phyloP scores from a whole-genome alignment of 2,797 vertebrate species.

The Synanceia verrucosa region DNA sequence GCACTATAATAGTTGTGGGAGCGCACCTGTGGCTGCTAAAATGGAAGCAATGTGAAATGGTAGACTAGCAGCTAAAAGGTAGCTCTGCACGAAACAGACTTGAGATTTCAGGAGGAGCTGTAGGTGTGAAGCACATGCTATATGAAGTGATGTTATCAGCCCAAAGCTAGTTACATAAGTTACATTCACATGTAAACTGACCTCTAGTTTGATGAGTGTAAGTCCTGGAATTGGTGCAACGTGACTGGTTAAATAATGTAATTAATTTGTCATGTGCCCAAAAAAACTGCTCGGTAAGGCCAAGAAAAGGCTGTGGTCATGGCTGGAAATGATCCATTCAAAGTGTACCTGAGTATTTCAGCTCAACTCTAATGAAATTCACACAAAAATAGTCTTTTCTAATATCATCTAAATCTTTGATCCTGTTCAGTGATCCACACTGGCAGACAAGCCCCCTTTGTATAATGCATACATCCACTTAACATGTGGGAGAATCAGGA shows the following conservation, averaged over 20 bases:
- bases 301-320: background rate
- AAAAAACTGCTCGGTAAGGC: background rate
- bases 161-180: background rate
- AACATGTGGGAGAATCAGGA: conserved; percentile 4
- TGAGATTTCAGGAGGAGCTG: conserved; percentile 4
- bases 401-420: background rate
- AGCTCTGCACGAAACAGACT: background rate
- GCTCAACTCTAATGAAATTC: background rate
- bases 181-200: background rate
- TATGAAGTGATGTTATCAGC: background rate
- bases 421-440: background rate
- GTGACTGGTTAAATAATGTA: too few species aligned
- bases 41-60: conserved; percentile 26
- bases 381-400: background rate
- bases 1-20: background rate
- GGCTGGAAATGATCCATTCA: too few species aligned
- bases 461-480: background rate
- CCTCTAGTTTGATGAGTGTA: background rate
- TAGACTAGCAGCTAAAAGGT: conserved; percentile 13
- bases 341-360: background rate
- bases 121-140: background rate
- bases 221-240: background rate
- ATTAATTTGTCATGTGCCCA: too few species aligned
- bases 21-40: conserved; percentile 21
- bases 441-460: background rate